Evolutionary conservation across 1,140 invertebrate genomes (phyloP).

Genomic region (Drosophila seguyi): DNA sequence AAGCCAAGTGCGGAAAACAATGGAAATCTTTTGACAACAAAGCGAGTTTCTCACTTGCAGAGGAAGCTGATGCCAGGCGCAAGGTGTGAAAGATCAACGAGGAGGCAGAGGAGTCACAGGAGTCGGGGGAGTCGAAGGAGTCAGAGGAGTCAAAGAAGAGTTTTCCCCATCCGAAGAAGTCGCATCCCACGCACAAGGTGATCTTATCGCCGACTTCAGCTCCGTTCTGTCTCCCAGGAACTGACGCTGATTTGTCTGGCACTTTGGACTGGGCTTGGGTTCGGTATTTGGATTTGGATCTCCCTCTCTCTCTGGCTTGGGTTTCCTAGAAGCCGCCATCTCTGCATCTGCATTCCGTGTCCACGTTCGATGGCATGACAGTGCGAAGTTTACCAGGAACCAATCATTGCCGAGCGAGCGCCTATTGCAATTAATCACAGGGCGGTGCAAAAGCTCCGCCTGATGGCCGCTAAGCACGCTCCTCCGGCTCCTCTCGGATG

Average conservation of each 20-base stretch:
- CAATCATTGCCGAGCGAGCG: conserved; percentile 66
- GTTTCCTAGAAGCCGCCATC: conserved; percentile 53
- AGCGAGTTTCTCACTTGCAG: conserved; percentile 25
- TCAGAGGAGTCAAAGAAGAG: background rate
- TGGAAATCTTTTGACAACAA: conserved; percentile 30
- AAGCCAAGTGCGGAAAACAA: conserved; percentile 49
- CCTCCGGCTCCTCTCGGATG: conserved; percentile 20
- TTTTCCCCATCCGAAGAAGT: conserved; percentile 9
- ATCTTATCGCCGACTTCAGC: conserved; percentile 51
- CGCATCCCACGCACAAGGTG: conserved; percentile 21
- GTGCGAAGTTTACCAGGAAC: conserved; percentile 68
- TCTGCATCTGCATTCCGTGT: conserved; percentile 10
- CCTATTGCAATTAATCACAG: conserved; percentile 77
- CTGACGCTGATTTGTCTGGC: conserved; percentile 72
- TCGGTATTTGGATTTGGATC: background rate
- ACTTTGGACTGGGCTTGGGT: background rate
- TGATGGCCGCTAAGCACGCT: conserved; percentile 71
- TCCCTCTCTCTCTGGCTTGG: background rate
- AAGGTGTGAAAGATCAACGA: conserved; percentile 75
- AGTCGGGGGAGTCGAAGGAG: no score
- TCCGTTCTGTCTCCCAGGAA: conserved; percentile 49
- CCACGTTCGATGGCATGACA: conserved; percentile 55
- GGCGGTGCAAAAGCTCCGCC: conserved; percentile 60
- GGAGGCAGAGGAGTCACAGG: background rate
- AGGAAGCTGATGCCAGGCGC: conserved; percentile 34